Conservation (phyloP, 2,113 vertebrate genomes). For the Phylloscopus whistleri region DNA sequence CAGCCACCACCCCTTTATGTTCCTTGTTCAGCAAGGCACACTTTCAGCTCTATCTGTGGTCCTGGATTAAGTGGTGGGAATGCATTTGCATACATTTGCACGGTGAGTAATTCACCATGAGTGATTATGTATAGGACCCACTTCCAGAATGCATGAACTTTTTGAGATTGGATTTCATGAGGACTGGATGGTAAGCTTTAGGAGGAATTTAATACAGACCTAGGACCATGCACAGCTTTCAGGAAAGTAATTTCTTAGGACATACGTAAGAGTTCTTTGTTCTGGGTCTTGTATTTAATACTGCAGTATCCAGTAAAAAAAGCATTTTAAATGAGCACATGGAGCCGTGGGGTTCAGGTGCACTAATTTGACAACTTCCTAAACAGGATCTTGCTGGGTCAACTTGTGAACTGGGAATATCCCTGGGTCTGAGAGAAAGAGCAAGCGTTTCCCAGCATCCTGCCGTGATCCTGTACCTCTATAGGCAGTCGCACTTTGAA, state of each 20-base stretch:
- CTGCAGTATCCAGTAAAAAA: background rate
- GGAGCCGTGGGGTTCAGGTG: background rate
- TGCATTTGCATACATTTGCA: constrained; percentile 44
- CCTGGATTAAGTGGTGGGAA: constrained; percentile 28
- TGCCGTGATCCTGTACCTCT: background rate
- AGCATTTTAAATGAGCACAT: background rate
- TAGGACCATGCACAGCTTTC: background rate
- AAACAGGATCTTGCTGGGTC: constrained; percentile 18
- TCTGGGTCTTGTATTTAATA: background rate
- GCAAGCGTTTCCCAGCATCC: background rate
- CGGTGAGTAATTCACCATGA: background rate
- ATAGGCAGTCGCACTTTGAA: background rate
- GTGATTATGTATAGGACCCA: background rate
- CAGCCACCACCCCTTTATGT: background rate
- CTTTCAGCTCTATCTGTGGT: background rate
- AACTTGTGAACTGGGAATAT: constrained; percentile 1
- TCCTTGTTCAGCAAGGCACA: background rate
- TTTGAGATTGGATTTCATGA: constrained; percentile 22
- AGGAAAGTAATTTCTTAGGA: background rate
- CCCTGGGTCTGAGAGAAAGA: background rate
- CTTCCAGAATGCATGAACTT: background rate
- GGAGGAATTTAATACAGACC: background rate
- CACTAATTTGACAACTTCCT: constrained; percentile 21
- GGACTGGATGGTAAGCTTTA: background rate
- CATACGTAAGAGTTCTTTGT: background rate